phyloP scores from a whole-genome alignment of 2,113 vertebrate species.

The Cheilinus undulatus region DNA sequence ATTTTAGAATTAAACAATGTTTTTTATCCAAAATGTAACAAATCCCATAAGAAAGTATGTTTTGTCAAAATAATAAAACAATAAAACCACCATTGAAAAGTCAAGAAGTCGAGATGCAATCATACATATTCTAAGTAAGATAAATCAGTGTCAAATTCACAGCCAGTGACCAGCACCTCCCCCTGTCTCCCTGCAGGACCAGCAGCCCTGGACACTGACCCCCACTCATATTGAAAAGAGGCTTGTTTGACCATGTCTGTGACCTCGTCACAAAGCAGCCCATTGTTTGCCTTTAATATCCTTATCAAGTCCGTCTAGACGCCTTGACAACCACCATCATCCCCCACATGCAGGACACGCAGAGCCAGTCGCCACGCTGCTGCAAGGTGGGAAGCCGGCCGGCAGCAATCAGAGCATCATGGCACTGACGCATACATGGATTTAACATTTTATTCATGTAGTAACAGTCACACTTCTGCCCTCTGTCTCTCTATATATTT shows the following conservation, averaged over 20 bases:
- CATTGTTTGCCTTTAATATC: conserved; percentile 83
- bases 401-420: conserved; percentile 4
- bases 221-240: conserved; percentile 64
- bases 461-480: not conserved
- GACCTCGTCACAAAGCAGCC: conserved; percentile 71
- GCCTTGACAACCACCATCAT: conserved; percentile 75
- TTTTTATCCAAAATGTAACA: not conserved
- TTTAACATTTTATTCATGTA: not conserved
- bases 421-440: not conserved
- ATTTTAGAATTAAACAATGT: not conserved
- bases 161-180: conserved; percentile 48
- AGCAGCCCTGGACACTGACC: conserved; percentile 59
- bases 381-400: conserved; percentile 4
- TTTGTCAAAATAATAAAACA: not conserved
- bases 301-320: conserved; percentile 84
- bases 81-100: conserved; percentile 6
- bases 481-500: not conserved
- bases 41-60: not conserved
- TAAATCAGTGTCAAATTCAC: conserved; percentile 51
- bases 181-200: conserved; percentile 49
- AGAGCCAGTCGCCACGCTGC: conserved; percentile 1
- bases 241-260: conserved; percentile 71
- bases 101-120: conserved; percentile 25
- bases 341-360: conserved; percentile 52
- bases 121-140: conserved; percentile 33